Percentiles rank a stretch among this genome's conserved stretches.
These are phyloP conservation scores for Apus apus DNA, from an alignment of 2,113 vertebrate species.

Conservation along the genomic window DNA sequence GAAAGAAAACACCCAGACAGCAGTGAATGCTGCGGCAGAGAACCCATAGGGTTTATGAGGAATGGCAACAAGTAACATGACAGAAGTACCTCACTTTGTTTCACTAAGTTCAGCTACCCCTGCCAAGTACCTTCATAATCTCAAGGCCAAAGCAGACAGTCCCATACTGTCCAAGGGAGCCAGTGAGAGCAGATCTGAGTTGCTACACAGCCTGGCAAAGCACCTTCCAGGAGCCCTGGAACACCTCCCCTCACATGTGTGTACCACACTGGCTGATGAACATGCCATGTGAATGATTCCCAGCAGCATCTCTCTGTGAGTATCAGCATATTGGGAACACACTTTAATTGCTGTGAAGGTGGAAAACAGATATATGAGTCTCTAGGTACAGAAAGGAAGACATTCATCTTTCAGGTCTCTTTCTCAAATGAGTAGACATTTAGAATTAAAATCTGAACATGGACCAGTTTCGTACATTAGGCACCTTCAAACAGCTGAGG, in stretches of 20 bases:
- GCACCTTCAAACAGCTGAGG: neutral
- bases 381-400: neutral
- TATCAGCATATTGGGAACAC: neutral
- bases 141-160: neutral
- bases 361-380: neutral
- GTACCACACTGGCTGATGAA: neutral
- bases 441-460: neutral
- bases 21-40: neutral
- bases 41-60: neutral
- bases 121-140: neutral
- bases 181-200: neutral
- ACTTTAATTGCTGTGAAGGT: neutral
- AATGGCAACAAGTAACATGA: neutral
- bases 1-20: neutral
- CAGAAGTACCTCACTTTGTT: neutral
- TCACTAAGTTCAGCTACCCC: neutral
- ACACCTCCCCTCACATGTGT: neutral
- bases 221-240: neutral
- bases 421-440: neutral
- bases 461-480: neutral
- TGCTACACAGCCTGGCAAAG: neutral
- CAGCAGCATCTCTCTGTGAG: neutral
- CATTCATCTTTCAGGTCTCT: neutral
- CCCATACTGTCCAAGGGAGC: neutral
- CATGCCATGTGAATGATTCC: neutral